Percentiles rank a stretch among this genome's conserved stretches.
phyloP scores from a whole-genome alignment of 1,140 invertebrate species.

The Penaeus chinensis region DNA sequence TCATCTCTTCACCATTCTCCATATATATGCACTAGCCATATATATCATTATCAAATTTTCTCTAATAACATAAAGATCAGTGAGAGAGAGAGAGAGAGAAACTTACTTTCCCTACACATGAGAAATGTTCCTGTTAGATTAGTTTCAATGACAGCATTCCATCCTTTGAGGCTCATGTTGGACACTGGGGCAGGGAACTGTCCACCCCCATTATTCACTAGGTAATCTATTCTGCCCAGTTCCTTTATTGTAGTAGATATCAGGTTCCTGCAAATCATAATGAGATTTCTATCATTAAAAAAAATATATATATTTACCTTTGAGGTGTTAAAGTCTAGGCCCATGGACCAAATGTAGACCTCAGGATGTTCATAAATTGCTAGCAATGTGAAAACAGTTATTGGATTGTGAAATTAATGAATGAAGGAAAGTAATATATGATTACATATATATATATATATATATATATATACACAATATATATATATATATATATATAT shows the following conservation, averaged over 20 bases:
- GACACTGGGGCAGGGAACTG: constrained; percentile 69
- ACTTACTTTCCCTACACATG: constrained; percentile 70
- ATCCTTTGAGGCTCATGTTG: constrained; percentile 70
- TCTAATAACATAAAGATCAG: too few species aligned
- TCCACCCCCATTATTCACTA: constrained; percentile 73
- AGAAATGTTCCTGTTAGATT: constrained; percentile 73
- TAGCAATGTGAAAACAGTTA: too few species aligned
- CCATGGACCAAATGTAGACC: too few species aligned
- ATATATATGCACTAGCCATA: not conserved
- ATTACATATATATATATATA: too few species aligned
- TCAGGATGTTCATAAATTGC: too few species aligned
- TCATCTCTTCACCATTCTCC: not conserved
- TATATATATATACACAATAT: too few species aligned
- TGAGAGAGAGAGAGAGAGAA: too few species aligned
- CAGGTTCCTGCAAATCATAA: constrained; percentile 32
- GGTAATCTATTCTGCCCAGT: constrained; percentile 70
- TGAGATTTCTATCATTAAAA: not conserved
- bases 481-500: too few species aligned
- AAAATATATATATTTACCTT: not conserved
- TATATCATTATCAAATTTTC: too few species aligned
- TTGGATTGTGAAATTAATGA: too few species aligned
- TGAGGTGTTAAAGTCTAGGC: too few species aligned
- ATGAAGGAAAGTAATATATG: too few species aligned
- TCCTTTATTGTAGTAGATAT: constrained; percentile 55
- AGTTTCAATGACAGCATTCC: constrained; percentile 73